Evolutionary conservation across 2,113 vertebrate species (phyloP).

Genomic region (Phocoena sinus): DNA sequence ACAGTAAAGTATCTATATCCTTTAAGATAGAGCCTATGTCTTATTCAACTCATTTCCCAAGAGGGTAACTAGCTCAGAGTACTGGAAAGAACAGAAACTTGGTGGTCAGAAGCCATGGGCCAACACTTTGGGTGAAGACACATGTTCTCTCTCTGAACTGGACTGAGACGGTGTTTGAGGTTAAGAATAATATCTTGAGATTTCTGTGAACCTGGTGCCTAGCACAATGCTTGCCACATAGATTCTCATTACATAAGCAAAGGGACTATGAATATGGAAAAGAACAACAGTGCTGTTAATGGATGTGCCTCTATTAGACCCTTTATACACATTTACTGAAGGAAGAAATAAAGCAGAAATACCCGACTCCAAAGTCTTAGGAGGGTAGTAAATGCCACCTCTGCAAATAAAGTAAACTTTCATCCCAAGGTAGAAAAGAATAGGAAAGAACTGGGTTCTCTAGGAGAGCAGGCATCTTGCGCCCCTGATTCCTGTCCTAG

Average conservation of each 20-base stretch:
- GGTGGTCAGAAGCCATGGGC: not conserved
- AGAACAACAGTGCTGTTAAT: not conserved
- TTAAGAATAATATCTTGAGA: not conserved
- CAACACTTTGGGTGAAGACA: not conserved
- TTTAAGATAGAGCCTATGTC: not conserved
- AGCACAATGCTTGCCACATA: not conserved
- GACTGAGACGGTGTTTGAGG: not conserved
- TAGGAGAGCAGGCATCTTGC: not conserved
- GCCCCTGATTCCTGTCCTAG: constrained; percentile 57
- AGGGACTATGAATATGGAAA: not conserved
- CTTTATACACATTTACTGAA: not conserved
- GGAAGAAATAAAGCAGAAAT: not conserved
- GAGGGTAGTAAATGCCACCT: not conserved
- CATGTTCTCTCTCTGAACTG: not conserved
- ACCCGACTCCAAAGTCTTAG: not conserved
- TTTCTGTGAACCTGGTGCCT: not conserved
- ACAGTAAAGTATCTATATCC: not conserved
- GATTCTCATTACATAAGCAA: not conserved
- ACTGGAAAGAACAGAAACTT: not conserved
- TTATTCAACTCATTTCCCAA: not conserved
- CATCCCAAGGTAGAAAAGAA: not conserved
- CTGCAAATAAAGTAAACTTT: not conserved
- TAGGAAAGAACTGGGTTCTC: not conserved
- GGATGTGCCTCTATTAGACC: not conserved
- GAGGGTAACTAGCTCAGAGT: not conserved